Percentiles rank a stretch among this genome's conserved stretches.
Conservation (phyloP, 1,140 invertebrate species). For the Phortica variegata region DNA sequence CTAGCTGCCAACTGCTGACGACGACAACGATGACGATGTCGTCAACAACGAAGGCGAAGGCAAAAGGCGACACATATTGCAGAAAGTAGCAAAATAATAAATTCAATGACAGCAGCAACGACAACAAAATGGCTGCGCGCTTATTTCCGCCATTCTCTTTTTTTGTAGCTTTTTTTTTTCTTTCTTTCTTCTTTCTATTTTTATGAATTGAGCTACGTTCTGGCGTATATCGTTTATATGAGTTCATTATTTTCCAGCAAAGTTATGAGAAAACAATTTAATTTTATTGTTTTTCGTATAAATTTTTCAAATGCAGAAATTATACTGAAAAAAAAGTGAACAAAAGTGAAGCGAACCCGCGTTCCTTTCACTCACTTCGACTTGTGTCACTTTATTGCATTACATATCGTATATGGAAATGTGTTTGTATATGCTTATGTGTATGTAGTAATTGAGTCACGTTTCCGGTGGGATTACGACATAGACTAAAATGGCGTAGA, state of each 20-base stretch:
- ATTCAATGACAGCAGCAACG: neutral
- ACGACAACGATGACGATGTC: too few species aligned
- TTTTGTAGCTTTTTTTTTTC: too few species aligned
- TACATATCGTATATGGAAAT: slow-evolving; percentile 30
- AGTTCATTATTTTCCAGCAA: slow-evolving; percentile 49
- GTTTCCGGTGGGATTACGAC: slow-evolving; percentile 42
- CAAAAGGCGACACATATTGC: neutral
- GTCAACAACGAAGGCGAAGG: neutral
- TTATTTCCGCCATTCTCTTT: slow-evolving; percentile 18
- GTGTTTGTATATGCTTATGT: slow-evolving; percentile 9
- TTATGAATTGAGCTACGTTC: too few species aligned
- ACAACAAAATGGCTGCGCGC: slow-evolving; percentile 12
- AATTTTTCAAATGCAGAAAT: slow-evolving; percentile 26
- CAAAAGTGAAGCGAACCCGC: too few species aligned
- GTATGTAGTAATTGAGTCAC: slow-evolving; percentile 48
- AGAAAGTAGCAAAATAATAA: neutral
- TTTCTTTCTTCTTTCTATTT: too few species aligned
- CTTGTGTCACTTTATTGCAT: too few species aligned
- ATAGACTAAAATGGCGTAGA: too few species aligned
- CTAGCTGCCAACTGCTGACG: too few species aligned
- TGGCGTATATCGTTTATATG: slow-evolving; percentile 37
- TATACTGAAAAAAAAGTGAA: too few species aligned
- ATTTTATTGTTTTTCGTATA: slow-evolving; percentile 57
- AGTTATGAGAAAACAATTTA: slow-evolving; percentile 55
- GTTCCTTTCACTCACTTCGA: too few species aligned